These are phyloP conservation scores for Oriolus oriolus DNA, from an alignment of 2,113 vertebrate genomes.

Conservation along the genomic window DNA sequence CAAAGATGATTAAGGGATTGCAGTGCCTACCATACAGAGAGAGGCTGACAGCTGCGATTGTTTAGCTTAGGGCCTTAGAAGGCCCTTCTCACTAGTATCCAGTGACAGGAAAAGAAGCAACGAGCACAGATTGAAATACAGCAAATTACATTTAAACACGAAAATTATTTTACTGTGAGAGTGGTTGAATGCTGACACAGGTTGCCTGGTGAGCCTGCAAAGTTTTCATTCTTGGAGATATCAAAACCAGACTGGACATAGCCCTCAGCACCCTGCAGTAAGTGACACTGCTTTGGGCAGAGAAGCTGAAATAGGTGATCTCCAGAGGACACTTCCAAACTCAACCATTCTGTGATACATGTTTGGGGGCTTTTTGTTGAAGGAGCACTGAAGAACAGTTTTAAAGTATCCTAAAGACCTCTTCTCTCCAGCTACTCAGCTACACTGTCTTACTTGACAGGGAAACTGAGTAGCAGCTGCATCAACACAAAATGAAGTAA, in stretches of 20 bases:
- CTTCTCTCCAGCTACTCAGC: background rate
- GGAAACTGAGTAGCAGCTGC: background rate
- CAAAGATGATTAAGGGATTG: background rate
- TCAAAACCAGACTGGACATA: background rate
- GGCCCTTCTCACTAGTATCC: background rate
- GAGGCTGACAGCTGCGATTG: background rate
- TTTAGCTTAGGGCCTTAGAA: background rate
- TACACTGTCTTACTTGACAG: background rate
- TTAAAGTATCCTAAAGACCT: background rate
- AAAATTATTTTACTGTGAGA: background rate
- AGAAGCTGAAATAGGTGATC: background rate
- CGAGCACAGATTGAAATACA: background rate
- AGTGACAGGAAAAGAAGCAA: background rate
- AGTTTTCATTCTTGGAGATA: background rate
- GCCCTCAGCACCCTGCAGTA: background rate
- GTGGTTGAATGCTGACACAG: background rate
- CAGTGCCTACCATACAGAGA: background rate
- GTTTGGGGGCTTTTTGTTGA: background rate
- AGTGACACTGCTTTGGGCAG: background rate
- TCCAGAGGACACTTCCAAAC: background rate
- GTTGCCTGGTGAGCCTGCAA: background rate
- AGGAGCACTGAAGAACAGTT: background rate
- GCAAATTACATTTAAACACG: background rate
- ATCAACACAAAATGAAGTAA: background rate
- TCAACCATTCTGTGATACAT: background rate